Evolutionary conservation across 2,797 vertebrate genomes (phyloP).

Genomic region (Chelmon rostratus): DNA sequence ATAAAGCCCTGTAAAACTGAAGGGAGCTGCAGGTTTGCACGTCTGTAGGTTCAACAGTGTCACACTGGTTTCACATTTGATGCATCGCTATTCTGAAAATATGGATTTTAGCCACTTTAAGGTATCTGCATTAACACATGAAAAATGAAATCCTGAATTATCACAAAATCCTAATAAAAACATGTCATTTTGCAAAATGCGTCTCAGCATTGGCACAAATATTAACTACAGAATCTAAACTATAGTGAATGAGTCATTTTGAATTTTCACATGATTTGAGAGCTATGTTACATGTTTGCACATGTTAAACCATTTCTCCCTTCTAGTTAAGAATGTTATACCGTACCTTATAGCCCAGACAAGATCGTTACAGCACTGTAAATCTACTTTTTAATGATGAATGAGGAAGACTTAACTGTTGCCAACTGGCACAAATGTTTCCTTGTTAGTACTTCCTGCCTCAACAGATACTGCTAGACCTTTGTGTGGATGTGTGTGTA

Average conservation of each 20-base stretch:
- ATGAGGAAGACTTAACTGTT: conserved; percentile 16
- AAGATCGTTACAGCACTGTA: background rate
- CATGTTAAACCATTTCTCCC: background rate
- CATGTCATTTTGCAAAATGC: background rate
- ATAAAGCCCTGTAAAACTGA: background rate
- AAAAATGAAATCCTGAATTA: background rate
- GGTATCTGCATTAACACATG: background rate
- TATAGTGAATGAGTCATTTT: background rate
- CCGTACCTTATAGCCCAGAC: conserved; percentile 4
- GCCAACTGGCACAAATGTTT: conserved; percentile 21
- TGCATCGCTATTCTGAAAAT: background rate
- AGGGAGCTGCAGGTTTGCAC: too few relatives aligned
- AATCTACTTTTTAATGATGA: conserved; percentile 34
- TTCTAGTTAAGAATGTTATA: background rate
- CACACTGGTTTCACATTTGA: background rate
- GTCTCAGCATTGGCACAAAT: background rate
- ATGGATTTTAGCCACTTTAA: background rate
- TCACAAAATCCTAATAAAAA: background rate
- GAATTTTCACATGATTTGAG: background rate
- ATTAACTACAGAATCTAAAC: background rate
- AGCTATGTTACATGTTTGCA: background rate
- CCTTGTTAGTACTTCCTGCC: conserved; percentile 19
- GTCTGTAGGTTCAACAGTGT: background rate
- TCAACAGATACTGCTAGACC: conserved; percentile 5
- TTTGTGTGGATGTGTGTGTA: background rate